Evolutionary conservation across 2,888 invertebrate genomes (phyloP).

Genomic region (Elgonia sp.): DNA sequence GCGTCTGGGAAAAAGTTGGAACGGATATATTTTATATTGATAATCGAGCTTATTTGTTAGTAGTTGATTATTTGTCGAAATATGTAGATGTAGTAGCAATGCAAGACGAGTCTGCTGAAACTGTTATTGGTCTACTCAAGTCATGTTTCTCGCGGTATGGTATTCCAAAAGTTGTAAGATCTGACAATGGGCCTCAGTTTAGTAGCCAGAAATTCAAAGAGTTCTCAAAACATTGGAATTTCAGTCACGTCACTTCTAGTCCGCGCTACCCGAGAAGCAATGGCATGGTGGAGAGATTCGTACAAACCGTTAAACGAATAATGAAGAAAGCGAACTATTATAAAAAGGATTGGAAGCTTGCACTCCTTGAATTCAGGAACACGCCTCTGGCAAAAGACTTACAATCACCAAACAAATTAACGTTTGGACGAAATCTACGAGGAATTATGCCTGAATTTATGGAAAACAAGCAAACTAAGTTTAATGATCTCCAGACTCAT

Average conservation of each 20-base stretch:
- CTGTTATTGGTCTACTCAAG: slow-evolving; percentile 64
- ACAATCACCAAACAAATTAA: slow-evolving; percentile 71
- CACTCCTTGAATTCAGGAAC: slow-evolving; percentile 75
- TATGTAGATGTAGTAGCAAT: slow-evolving; percentile 17
- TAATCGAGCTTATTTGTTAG: slow-evolving; percentile 12
- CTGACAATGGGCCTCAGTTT: slow-evolving; percentile 71
- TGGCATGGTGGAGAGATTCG: slow-evolving; percentile 31
- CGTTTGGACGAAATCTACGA: slow-evolving; percentile 68
- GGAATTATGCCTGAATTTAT: slow-evolving; percentile 39
- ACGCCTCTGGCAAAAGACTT: slow-evolving; percentile 70
- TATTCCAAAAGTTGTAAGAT: slow-evolving; percentile 70
- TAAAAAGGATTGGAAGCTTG: slow-evolving; percentile 65
- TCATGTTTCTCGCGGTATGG: slow-evolving; percentile 74
- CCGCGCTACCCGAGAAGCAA: slow-evolving; percentile 50
- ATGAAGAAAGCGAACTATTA: slow-evolving; percentile 52
- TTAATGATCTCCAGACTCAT: background rate
- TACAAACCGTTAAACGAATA: slow-evolving; percentile 30
- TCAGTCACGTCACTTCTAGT: slow-evolving; percentile 44
- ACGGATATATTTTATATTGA: slow-evolving; percentile 37
- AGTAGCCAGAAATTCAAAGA: slow-evolving; percentile 55
- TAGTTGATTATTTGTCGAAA: slow-evolving; percentile 43
- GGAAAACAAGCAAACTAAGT: background rate
- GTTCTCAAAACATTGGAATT: slow-evolving; percentile 36
- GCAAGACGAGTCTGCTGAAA: slow-evolving; percentile 14
- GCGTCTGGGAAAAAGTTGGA: slow-evolving; percentile 59